A percentile compares a stretch with the other conserved stretches of the same genome.
These are phyloP conservation scores for Acleris holmiana DNA, from an alignment of 2,888 invertebrate genomes.

Conservation along the genomic window DNA sequence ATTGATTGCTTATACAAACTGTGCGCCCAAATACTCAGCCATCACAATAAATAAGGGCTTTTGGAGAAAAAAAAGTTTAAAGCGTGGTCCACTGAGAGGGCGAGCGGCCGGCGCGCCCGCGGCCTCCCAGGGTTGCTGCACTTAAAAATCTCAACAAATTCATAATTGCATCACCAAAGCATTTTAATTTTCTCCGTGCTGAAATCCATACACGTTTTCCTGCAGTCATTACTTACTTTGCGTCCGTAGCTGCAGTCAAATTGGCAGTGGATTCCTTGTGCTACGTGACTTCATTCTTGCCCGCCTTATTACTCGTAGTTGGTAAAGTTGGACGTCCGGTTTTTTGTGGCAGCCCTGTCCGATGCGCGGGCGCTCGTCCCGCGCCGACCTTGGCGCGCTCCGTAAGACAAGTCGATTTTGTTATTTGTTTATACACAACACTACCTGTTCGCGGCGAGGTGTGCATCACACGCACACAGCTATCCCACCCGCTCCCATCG, in stretches of 20 bases:
- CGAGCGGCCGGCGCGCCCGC: conserved; percentile 53
- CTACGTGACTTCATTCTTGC: conserved; percentile 33
- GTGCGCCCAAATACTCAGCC: conserved; percentile 82
- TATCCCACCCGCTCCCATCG: conserved; percentile 50
- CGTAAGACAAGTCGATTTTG: conserved; percentile 82
- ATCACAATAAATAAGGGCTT: conserved; percentile 82
- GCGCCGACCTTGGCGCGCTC: conserved; percentile 75
- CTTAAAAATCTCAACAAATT: conserved; percentile 6
- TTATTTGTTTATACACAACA: conserved; percentile 84
- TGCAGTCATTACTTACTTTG: conserved; percentile 16
- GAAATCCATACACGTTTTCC: conserved; percentile 16
- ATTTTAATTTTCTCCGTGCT: conserved; percentile 13
- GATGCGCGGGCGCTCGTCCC: conserved; percentile 49
- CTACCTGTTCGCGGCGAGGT: conserved; percentile 71
- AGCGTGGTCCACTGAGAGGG: conserved; percentile 58
- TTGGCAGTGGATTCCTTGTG: conserved; percentile 26
- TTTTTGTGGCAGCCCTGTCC: conserved; percentile 40
- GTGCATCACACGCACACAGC: conserved; percentile 46
- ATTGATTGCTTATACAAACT: conserved; percentile 85
- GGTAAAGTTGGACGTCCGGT: conserved; percentile 27
- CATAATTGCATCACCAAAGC: conserved; percentile 1
- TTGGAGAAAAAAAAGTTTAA: conserved; percentile 69
- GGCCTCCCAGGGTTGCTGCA: conserved; percentile 33
- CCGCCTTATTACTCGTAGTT: conserved; percentile 17
- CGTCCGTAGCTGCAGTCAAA: conserved; percentile 33